These are phyloP conservation scores for Chauna torquata DNA, from an alignment of 2,113 vertebrate species.

Conservation along the genomic window DNA sequence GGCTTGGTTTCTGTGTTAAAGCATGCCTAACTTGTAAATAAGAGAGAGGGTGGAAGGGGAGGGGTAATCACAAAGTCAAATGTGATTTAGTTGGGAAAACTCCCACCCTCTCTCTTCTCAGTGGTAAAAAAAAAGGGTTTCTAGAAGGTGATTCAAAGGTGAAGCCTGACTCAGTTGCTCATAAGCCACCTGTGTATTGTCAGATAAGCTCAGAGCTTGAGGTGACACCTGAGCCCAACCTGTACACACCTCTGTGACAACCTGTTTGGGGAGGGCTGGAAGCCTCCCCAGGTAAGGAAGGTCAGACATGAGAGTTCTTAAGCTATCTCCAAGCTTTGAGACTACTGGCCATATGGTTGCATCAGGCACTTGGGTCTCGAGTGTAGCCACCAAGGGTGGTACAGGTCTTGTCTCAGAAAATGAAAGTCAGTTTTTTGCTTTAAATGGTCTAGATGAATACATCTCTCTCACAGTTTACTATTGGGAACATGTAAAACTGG, in stretches of 20 bases:
- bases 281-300: background rate
- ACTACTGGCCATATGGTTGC: accelerated
- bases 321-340: background rate
- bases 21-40: background rate
- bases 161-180: background rate
- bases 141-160: background rate
- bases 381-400: background rate
- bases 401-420: background rate
- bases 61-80: background rate
- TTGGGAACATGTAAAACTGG: background rate
- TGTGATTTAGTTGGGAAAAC: background rate
- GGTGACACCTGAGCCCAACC: background rate
- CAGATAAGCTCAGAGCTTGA: background rate
- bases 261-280: background rate
- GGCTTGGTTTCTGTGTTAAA: background rate
- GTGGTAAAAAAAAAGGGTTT: background rate
- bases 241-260: background rate
- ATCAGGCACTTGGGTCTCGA: background rate
- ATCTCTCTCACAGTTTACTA: background rate
- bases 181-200: background rate
- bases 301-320: background rate
- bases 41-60: background rate
- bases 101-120: background rate
- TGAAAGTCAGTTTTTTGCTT: background rate
- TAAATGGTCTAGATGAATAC: background rate